Evolutionary conservation across 53 echinoderm and acorn worm species (phyloP), one percentile per base, ranked within the genome.

Genomic region (Astropecten irregularis): DNA sequence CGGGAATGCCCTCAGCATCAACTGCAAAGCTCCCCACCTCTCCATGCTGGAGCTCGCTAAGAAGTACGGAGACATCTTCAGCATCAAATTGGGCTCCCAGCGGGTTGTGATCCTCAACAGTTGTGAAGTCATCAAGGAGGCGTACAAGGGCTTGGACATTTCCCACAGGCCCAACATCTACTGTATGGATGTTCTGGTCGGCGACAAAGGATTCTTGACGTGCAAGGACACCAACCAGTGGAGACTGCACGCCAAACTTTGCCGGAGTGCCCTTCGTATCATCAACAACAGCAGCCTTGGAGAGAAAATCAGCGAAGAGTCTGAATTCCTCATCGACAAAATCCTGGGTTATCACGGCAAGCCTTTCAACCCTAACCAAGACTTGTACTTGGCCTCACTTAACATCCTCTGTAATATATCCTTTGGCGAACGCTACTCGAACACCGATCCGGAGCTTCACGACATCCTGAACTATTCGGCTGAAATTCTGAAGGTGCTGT

Each of bases 21-120:
- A 92, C 71, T 69, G 81, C 66, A 97, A 97, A 31, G 82, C 91
- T 9, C 97, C 97, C 2, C 97, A 97, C 66, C 87, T 90, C 48
- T 91, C 93, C 16, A 83, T 97, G 68, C 70, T 89, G 5, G 83
- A 94, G 55, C 92, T 97, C 19, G 93, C 93, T 20, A 94, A 97
- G 88, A 91, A 84, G 63, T 97, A 97, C 51, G 97, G 97, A 20
- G 92, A 97, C 49, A 94, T 97, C 76, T 97, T 97, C 92, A 97
- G 97, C 83, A 87, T 97, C 54, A 97, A 97, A 69, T 83, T 97
- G n/a, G 97, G 97, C 20, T 89, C 97, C 2, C 88, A 97, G 49
- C 81, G 97, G 9, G 97, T 97, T 2, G 97, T 97, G 19, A 82
- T 97, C 82, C 90, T 97, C 37, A 97, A 97, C 83, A 94, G 85